Base-by-base conservation (phyloP, 2,113 vertebrate species). In the Odontesthes bonariensis region DNA sequence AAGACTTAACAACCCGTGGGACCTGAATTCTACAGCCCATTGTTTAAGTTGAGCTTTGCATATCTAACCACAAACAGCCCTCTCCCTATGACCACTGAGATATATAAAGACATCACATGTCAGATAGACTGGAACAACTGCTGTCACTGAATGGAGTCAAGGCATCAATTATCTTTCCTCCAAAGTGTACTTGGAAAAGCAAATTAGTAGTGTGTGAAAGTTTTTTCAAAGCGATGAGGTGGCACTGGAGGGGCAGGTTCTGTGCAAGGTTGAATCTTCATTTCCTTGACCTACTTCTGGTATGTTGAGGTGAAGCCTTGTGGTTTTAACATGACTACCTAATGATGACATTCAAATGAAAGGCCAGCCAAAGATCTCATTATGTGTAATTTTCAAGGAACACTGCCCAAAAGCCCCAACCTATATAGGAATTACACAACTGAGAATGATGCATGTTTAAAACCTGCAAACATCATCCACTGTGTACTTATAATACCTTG, bases 321-420 rank as follows among this genome's bases (percentile, higher is more conserved):
- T 61, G 81, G 83, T 88, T 87, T 86, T 33, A 86, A 84, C 53
- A 66, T 67, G 60, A 42, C 67, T 13, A 11, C 81, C 63, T 79
- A 86, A 90, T 89, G 85, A 85, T 88, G 87, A 85, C 69, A 86
- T 75, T 80, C 17, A 79, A 88, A 90, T 90, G 73, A 87, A 85
- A 90, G 82, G 63, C 70, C 16, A 31, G 71, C 69, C 47, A 70
- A 71, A 44, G 70, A 75, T 56, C 59, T 86, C 63, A 78, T 88
- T 84, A 74, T 88, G 74, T 88, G 81, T 82, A 75, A 90, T 89
- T 89, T 82, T 56, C 52, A 54, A 63, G 61, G 22, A 72, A 62
- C 57, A 59, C 56, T 59, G 70, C 38, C 64, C 68, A 27, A 58
- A 86, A 69, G 40, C 51, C 60, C 52, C 4, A 63, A 64, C 52